These are phyloP conservation scores for Prietella phreatophila DNA, from an alignment of 2,113 vertebrate genomes.

Conservation along the genomic window DNA sequence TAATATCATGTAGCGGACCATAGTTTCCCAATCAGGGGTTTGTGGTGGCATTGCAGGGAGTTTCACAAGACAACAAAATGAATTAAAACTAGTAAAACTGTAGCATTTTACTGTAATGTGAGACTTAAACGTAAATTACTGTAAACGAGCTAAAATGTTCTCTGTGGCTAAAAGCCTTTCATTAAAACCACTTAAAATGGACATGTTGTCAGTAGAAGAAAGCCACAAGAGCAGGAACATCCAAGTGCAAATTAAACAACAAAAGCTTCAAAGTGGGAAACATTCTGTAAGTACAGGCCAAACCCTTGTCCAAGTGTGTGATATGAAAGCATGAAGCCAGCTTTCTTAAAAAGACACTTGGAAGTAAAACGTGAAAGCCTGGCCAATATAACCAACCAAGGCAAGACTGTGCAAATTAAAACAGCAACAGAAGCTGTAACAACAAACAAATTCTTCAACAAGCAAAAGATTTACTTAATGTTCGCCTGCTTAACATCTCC, in stretches of 20 bases:
- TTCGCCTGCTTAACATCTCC: background rate
- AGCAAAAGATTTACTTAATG: background rate
- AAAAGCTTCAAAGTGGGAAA: background rate
- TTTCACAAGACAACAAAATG: background rate
- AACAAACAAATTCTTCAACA: background rate
- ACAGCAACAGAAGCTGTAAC: background rate
- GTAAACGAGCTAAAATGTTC: background rate
- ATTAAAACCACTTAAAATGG: background rate
- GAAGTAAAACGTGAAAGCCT: background rate
- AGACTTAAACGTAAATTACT: background rate
- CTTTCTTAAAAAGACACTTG: constrained; percentile 1
- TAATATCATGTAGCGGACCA: background rate
- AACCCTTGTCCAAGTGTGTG: background rate
- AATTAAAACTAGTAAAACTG: background rate
- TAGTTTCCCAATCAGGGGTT: background rate
- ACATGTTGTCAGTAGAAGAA: background rate
- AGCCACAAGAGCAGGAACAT: background rate
- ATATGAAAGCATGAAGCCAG: background rate
- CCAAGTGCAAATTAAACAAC: background rate
- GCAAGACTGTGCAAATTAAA: background rate
- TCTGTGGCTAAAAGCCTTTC: background rate
- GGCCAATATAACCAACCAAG: too few relatives aligned
- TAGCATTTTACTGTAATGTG: background rate
- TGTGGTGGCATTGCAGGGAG: background rate
- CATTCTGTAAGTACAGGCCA: background rate